Conservation (phyloP, 2,797 vertebrate genomes). For the Alca torda region DNA sequence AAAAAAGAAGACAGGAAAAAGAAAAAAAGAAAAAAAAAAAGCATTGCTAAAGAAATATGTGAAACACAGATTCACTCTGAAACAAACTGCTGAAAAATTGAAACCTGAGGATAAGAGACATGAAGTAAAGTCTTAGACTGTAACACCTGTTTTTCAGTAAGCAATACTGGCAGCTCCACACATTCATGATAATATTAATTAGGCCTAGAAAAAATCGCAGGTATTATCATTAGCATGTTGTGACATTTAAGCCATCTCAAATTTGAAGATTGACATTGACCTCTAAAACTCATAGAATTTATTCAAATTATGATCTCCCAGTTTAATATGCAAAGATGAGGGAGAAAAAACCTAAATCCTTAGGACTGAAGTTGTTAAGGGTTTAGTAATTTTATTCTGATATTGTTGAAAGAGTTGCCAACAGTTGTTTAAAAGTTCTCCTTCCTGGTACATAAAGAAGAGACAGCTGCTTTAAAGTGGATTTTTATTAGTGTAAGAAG, state of each 20-base stretch:
- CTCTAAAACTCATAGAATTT: neutral
- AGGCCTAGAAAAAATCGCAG: neutral
- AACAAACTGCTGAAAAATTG: neutral
- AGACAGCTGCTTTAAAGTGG: neutral
- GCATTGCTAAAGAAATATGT: neutral
- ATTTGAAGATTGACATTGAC: neutral
- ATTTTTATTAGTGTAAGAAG: neutral
- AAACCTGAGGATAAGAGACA: neutral
- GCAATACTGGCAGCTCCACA: neutral
- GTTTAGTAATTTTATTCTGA: neutral
- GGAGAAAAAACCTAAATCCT: neutral
- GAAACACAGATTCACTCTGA: neutral
- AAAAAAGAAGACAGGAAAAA: neutral
- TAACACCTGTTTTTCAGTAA: neutral
- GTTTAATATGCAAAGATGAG: neutral
- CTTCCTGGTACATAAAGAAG: neutral
- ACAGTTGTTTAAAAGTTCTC: neutral
- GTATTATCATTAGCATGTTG: neutral
- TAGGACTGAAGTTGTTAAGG: neutral
- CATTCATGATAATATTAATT: neutral
- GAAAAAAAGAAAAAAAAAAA: neutral
- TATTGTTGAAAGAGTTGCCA: neutral
- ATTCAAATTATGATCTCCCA: neutral
- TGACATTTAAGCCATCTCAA: neutral
- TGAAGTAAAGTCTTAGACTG: neutral